These are phyloP conservation scores for Hypomesus transpacificus DNA, from an alignment of 2,113 vertebrate species.

Conservation along the genomic window DNA sequence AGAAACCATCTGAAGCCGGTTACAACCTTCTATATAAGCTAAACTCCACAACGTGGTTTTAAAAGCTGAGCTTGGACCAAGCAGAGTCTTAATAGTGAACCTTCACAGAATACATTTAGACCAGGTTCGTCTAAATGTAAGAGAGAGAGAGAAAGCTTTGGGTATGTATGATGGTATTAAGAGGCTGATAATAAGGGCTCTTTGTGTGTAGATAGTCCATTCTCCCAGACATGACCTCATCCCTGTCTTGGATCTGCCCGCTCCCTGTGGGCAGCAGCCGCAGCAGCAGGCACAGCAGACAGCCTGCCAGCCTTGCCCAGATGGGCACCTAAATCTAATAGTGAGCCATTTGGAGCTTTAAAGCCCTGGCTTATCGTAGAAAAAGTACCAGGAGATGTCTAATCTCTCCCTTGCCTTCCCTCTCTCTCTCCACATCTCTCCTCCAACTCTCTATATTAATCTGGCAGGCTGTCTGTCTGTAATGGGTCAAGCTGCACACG, in stretches of 20 bases:
- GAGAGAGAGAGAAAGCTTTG: conserved; percentile 45
- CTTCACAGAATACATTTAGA: too few species aligned
- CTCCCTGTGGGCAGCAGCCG: conserved; percentile 56
- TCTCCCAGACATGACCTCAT: conserved; percentile 74
- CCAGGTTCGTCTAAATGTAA: too few species aligned
- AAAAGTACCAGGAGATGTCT: conserved; percentile 55
- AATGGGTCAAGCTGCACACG: too few species aligned
- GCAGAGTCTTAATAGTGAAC: too few species aligned
- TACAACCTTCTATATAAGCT: too few species aligned
- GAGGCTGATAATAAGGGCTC: conserved; percentile 62
- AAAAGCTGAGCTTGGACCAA: too few species aligned
- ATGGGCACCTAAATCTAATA: conserved; percentile 71
- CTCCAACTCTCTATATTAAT: conserved; percentile 59
- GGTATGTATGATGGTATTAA: conserved; percentile 63
- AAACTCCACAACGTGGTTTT: too few species aligned
- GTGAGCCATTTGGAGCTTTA: conserved; percentile 67
- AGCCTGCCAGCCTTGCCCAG: conserved; percentile 64
- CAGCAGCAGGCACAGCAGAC: conserved; percentile 41
- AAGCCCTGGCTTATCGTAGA: conserved; percentile 55
- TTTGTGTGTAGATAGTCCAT: conserved; percentile 61
- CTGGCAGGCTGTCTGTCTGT: conserved; percentile 41
- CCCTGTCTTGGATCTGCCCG: conserved; percentile 60
- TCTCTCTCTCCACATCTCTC: conserved; percentile 29
- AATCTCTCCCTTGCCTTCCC: conserved; percentile 58
- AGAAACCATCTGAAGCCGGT: too few species aligned